Base-by-base conservation (phyloP, 2,888 invertebrate species). In the Leptogaster cylindrica region DNA sequence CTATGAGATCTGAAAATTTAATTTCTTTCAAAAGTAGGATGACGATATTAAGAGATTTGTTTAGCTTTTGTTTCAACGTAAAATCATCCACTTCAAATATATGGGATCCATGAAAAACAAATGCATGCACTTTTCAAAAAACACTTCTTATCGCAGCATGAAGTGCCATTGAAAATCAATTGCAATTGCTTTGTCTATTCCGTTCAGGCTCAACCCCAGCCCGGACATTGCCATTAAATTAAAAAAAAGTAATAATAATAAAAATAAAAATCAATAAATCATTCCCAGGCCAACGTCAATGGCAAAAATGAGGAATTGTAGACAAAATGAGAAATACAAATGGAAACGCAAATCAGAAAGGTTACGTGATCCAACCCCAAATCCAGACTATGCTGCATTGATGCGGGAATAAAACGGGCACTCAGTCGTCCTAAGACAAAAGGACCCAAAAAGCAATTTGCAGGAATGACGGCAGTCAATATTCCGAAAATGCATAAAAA, bases 361-460 rank as follows among this genome's bases (percentile, higher is more conserved):
- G 33, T 52, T 52, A 31, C 14, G n/a, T 31, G 31, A 31, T 31
- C 6, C 31, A 31, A 31, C 31, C 31, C 6, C 44, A 12, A 4
- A 7, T 12, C 44, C 44, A 16, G 14, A 6, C 18, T 5, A 6
- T 3, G 7, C 39, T 39, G 39, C 12, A 10, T 39, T 14, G 12
- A 25, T 5, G 2, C 8, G 50, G n/a, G 27, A 33, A 33, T 3
- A n/a, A 20, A 31, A 33, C 31, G 52, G 52, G 52, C 52, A 52
- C 52, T 52, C 52, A 52, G 52, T 52, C 31, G 14, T 28, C 33
- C 16, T 52, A 52, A 52, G 33, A 52, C 52, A 52, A 52, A 52
- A 52, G 52, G 28, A 52, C 33, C 31, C 52, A 33, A 52, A 51
- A 52, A 52, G 52, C 52, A 52, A 52, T 52, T 52, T 52, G 52